A percentile compares a stretch with the other conserved stretches of the same genome.
Conservation (phyloP, 1,140 invertebrate genomes). For the Pteromalus puparum region DNA sequence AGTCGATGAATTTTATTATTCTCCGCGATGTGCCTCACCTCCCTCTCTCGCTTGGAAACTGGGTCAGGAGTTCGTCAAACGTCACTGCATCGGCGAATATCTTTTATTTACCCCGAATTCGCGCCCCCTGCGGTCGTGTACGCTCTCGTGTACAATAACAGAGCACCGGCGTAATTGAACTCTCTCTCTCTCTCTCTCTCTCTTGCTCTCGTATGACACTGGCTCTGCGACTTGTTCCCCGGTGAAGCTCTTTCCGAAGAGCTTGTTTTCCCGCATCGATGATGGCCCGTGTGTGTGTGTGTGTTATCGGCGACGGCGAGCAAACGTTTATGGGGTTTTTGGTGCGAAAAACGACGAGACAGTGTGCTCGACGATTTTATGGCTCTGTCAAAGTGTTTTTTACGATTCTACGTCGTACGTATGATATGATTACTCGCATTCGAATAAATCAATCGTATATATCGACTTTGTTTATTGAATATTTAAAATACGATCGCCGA, state of each 20-base stretch:
- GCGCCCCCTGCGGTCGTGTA: background rate
- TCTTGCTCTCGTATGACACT: too few species aligned
- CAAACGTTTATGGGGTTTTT: background rate
- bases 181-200: too few species aligned
- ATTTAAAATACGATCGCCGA: background rate
- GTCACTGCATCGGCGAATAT: background rate
- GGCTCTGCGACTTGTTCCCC: background rate
- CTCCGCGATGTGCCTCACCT: background rate
- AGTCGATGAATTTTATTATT: background rate
- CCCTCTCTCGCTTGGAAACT: background rate
- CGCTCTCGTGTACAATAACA: too few species aligned
- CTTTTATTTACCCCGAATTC: conserved; percentile 8
- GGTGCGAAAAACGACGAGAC: background rate
- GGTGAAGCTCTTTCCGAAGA: background rate
- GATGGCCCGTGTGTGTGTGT: too few species aligned
- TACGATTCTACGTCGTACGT: background rate
- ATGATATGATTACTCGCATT: background rate
- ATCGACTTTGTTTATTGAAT: background rate
- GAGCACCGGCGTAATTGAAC: background rate
- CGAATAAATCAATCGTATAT: background rate
- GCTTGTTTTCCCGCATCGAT: background rate
- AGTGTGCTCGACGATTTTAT: background rate
- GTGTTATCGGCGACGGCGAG: background rate
- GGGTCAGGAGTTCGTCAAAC: conserved; percentile 12
- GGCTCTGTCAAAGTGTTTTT: background rate